A percentile compares a stretch with the other conserved stretches of the same genome.
Conservation (phyloP, 2,888 invertebrate genomes). For the Clepsis dumicolana region DNA sequence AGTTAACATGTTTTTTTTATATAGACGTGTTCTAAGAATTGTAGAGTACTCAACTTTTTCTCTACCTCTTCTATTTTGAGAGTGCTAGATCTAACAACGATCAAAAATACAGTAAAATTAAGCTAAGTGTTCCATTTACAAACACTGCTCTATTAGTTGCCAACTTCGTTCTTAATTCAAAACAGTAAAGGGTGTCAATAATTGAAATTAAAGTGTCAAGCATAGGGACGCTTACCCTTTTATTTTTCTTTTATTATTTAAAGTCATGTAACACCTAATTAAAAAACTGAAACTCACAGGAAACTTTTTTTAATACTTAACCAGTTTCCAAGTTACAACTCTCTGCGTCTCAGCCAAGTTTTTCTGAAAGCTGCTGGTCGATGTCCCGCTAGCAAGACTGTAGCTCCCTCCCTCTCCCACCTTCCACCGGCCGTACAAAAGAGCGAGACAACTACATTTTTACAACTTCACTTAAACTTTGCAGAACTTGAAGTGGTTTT, state of each 20-base stretch:
- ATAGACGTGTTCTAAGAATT: too few relatives aligned
- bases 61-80: too few relatives aligned
- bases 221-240: too few relatives aligned
- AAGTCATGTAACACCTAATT: too few relatives aligned
- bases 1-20: too few relatives aligned
- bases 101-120: not conserved
- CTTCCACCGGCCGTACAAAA: slow-evolving; percentile 55
- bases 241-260: too few relatives aligned
- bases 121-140: not conserved
- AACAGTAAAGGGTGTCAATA: too few relatives aligned
- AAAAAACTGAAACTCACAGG: too few relatives aligned
- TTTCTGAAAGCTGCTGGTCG: slow-evolving; percentile 86
- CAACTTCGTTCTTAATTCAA: too few relatives aligned
- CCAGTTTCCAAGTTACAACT: slow-evolving; percentile 66
- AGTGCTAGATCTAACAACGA: too few relatives aligned
- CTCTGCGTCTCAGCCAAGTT: slow-evolving; percentile 65
- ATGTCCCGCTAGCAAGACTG: slow-evolving; percentile 83
- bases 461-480: slow-evolving; percentile 61
- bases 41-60: not conserved
- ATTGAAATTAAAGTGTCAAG: too few relatives aligned
- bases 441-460: slow-evolving; percentile 63
- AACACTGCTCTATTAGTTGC: too few relatives aligned
- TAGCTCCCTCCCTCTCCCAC: slow-evolving; percentile 70
- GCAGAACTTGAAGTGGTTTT: slow-evolving; percentile 79
- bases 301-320: not conserved